Percentiles rank a stretch among this genome's conserved stretches.
phyloP scores from a whole-genome alignment of 2,797 vertebrate species.

The Gephyroberyx darwinii region DNA sequence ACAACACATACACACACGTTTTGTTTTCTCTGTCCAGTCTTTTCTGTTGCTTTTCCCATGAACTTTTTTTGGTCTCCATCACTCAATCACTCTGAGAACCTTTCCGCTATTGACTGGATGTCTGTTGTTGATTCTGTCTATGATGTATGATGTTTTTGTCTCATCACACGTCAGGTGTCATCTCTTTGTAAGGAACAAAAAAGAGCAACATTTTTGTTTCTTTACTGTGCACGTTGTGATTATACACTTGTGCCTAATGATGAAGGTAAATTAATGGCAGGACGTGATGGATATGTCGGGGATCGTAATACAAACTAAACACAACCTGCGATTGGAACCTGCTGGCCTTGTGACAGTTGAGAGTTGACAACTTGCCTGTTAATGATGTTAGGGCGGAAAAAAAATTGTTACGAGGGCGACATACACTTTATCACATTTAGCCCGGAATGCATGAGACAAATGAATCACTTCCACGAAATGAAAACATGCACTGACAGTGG shows the following conservation, averaged over 20 bases:
- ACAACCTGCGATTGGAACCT: conserved; percentile 60
- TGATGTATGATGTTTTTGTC: background rate
- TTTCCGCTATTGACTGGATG: conserved; percentile 23
- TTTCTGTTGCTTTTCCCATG: conserved; percentile 27
- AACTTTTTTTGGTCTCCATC: background rate
- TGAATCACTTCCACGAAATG: conserved; percentile 35
- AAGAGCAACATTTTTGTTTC: conserved; percentile 35
- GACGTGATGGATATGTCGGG: conserved; percentile 53
- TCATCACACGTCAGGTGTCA: conserved; percentile 42
- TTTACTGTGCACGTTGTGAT: conserved; percentile 22
- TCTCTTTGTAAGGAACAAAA: conserved; percentile 42
- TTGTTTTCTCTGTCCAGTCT: conserved; percentile 21
- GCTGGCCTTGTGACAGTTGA: conserved; percentile 38
- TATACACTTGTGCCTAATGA: conserved; percentile 14
- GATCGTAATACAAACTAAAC: conserved; percentile 54
- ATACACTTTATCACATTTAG: conserved; percentile 49
- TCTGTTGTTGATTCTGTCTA: background rate
- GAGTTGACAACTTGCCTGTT: conserved; percentile 60
- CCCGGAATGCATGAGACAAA: conserved; percentile 49
- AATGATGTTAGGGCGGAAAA: conserved; percentile 60
- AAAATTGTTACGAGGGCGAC: conserved; percentile 43
- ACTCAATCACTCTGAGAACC: conserved; percentile 31
- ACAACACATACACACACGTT: background rate
- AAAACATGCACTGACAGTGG: conserved; percentile 58
- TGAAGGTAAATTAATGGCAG: conserved; percentile 68